Percentiles rank a stretch among this genome's conserved stretches.
These are phyloP conservation scores for Diadema setosum DNA, from an alignment of 35 echinoderm and acorn worm genomes.

Conservation along the genomic window DNA sequence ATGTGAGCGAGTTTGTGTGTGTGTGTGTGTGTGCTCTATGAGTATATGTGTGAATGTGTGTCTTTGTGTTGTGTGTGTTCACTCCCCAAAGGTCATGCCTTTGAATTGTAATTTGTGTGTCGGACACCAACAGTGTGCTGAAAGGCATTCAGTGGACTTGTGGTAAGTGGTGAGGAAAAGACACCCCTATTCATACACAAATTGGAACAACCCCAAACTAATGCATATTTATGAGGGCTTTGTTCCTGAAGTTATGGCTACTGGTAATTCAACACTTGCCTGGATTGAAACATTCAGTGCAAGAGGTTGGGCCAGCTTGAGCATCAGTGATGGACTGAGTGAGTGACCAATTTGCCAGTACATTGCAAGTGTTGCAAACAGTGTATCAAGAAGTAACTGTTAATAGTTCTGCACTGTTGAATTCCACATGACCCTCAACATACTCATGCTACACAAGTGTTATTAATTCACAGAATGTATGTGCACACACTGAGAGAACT, in stretches of 20 bases:
- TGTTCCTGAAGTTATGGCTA: neutral
- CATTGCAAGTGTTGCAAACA: too few relatives aligned
- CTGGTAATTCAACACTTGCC: constrained; percentile 29
- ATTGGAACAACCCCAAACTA: neutral
- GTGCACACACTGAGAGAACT: too few relatives aligned
- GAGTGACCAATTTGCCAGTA: too few relatives aligned
- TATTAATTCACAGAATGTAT: too few relatives aligned
- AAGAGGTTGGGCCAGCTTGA: too few relatives aligned
- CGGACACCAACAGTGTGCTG: constrained; percentile 16
- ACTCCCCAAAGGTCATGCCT: constrained; percentile 11
- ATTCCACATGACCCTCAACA: too few relatives aligned
- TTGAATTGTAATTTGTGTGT: constrained; percentile 10
- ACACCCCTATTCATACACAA: constrained; percentile 28
- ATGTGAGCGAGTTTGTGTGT: neutral
- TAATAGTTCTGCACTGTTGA: too few relatives aligned
- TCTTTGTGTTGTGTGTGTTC: neutral
- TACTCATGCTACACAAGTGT: too few relatives aligned
- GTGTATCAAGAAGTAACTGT: too few relatives aligned
- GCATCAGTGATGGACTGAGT: neutral
- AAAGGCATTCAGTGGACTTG: neutral
- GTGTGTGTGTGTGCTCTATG: neutral
- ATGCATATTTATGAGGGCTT: constrained; percentile 20
- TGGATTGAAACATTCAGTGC: neutral
- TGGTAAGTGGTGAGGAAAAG: neutral
- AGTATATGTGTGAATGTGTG: neutral